Evolutionary conservation across 1,140 invertebrate genomes (phyloP).

Genomic region (Cecropterus lyciades): DNA sequence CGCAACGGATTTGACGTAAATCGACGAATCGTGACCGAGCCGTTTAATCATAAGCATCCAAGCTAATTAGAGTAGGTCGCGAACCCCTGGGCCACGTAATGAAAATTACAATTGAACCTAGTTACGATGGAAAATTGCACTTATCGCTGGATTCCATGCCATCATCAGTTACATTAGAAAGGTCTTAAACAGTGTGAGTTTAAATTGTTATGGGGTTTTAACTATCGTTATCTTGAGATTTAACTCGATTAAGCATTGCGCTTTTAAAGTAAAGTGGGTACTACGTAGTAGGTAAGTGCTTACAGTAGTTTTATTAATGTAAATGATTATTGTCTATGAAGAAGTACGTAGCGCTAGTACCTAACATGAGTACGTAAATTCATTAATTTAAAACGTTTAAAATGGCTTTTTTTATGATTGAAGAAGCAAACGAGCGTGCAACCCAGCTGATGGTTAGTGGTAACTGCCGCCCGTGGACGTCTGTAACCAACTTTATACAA

Average conservation of each 20-base stretch:
- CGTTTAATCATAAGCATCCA: constrained; percentile 80
- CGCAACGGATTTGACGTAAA: constrained; percentile 75
- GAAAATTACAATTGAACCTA: constrained; percentile 79
- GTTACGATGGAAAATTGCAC: constrained; percentile 73
- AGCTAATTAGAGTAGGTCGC: constrained; percentile 80
- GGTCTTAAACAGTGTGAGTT: constrained; percentile 19
- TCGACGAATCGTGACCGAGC: constrained; percentile 76
- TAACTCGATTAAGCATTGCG: not conserved
- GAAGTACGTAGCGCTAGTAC: too few relatives aligned
- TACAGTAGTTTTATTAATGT: not conserved
- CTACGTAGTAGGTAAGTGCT: not conserved
- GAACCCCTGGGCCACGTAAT: constrained; percentile 71
- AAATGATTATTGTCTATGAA: not conserved
- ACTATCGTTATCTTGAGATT: not conserved
- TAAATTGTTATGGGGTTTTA: not conserved
- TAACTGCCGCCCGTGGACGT: too few relatives aligned
- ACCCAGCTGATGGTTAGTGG: too few relatives aligned
- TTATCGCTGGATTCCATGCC: constrained; percentile 47
- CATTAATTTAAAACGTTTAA: too few relatives aligned
- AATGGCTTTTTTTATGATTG: too few relatives aligned
- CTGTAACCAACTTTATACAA: too few relatives aligned
- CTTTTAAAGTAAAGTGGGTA: not conserved
- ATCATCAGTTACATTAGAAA: constrained; percentile 31
- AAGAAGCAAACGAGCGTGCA: too few relatives aligned
- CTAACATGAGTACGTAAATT: too few relatives aligned